A percentile compares a stretch with the other conserved stretches of the same genome.
Conservation (phyloP, 2,888 invertebrate species). For the Schizotus pectinicornis region DNA sequence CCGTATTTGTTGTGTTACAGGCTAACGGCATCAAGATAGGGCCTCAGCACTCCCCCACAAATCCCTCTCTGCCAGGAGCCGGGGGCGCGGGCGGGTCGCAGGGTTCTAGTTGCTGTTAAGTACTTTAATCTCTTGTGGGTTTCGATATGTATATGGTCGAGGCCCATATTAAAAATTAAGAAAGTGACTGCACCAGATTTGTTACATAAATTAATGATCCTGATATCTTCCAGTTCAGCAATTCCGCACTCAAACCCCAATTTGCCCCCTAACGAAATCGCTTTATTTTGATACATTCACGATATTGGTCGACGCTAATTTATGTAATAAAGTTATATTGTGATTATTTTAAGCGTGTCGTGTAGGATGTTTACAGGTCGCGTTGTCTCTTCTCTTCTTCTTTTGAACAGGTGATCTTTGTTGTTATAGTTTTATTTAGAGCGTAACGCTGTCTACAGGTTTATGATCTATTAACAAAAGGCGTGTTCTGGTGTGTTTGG, state of each 20-base stretch:
- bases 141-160: conserved; percentile 29
- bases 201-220: conserved; percentile 37
- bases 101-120: conserved; percentile 91
- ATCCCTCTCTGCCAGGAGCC: conserved; percentile 77
- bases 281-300: conserved; percentile 25
- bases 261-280: conserved; percentile 8
- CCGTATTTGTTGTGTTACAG: conserved; percentile 62
- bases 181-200: conserved; percentile 35
- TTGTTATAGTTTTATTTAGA: background rate
- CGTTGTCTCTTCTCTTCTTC: conserved; percentile 20
- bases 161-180: conserved; percentile 30
- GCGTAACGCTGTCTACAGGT: too few species aligned
- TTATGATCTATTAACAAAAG: background rate
- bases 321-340: conserved; percentile 37
- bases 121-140: conserved; percentile 35
- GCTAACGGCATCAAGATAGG: conserved; percentile 99
- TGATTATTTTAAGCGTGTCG: conserved; percentile 38
- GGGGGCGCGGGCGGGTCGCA: conserved; percentile 82
- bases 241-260: conserved; percentile 13
- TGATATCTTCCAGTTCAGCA: conserved; percentile 29
- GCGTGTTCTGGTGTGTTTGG: conserved; percentile 28
- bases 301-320: conserved; percentile 34
- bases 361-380: conserved; percentile 27
- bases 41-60: conserved; percentile 95
- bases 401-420: background rate